Conservation (phyloP, 1,140 invertebrate species). For the Caenorhabditis remanei region DNA sequence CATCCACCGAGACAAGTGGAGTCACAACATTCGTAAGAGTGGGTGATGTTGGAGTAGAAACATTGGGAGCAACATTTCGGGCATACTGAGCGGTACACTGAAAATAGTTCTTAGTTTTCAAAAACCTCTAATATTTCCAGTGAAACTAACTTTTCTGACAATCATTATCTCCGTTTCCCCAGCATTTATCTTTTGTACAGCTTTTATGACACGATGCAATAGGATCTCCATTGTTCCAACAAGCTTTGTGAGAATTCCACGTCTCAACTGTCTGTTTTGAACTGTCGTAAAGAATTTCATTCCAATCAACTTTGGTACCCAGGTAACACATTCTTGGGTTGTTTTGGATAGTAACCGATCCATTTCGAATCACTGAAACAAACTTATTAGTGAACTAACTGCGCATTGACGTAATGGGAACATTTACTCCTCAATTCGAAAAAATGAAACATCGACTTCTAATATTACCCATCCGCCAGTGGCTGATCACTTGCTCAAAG, state of each 20-base stretch:
- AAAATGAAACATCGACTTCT: no score
- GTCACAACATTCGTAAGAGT: constrained; percentile 22
- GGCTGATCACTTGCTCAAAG: no score
- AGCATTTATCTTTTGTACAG: background rate
- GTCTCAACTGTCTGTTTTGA: background rate
- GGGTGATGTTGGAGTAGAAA: constrained; percentile 2
- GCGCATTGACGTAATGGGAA: no score
- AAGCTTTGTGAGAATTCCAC: background rate
- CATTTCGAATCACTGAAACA: constrained; percentile 28
- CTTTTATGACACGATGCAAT: background rate
- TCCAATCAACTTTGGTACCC: constrained; percentile 8
- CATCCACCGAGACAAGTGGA: constrained; percentile 21
- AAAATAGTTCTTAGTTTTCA: no score
- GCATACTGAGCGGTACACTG: constrained; percentile 33
- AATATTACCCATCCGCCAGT: no score
- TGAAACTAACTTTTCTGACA: background rate
- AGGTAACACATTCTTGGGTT: constrained; percentile 31
- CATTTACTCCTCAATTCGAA: no score
- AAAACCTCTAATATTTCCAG: no score
- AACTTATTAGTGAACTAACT: no score
- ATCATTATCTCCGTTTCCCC: background rate
- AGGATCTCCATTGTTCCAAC: constrained; percentile 6
- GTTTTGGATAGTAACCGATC: background rate
- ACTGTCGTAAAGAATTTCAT: background rate
- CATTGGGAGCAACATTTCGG: constrained; percentile 8